phyloP scores from a whole-genome alignment of 2,888 invertebrate species.

The Rotaria socialis region DNA sequence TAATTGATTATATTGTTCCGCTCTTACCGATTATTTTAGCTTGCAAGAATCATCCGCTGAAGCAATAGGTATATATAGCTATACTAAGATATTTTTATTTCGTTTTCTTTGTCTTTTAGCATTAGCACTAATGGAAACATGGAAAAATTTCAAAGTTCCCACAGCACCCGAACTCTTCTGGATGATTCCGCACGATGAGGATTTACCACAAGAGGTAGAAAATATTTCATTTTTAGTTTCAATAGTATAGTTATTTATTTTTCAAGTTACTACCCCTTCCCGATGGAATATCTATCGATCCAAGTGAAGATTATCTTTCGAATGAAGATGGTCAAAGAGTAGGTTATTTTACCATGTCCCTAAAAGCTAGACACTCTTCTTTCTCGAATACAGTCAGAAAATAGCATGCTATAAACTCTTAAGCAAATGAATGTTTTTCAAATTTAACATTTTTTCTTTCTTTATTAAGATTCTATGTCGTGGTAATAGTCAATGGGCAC shows the following conservation, averaged over 20 bases:
- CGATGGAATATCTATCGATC: conserved; percentile 68
- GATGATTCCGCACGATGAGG: conserved; percentile 30
- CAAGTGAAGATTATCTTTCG: conserved; percentile 65
- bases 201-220: conserved; percentile 23
- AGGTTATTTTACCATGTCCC: neutral
- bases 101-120: neutral
- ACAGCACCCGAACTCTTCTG: conserved; percentile 26
- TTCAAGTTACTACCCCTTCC: conserved; percentile 70
- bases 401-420: too few species aligned
- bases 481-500: conserved; percentile 45
- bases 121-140: conserved; percentile 7
- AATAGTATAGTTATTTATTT: conserved; percentile 45
- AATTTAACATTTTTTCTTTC: too few species aligned
- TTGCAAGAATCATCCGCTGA: conserved; percentile 15
- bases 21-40: neutral
- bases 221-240: too few species aligned
- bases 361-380: neutral
- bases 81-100: neutral
- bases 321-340: conserved; percentile 49
- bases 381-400: too few species aligned
- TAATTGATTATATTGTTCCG: neutral
- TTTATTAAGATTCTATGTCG: neutral
- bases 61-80: neutral
- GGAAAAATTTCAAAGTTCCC: neutral
- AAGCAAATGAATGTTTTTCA: too few species aligned